Conservation (phyloP, 1,140 invertebrate genomes). For the Acromyrmex echinatior region DNA sequence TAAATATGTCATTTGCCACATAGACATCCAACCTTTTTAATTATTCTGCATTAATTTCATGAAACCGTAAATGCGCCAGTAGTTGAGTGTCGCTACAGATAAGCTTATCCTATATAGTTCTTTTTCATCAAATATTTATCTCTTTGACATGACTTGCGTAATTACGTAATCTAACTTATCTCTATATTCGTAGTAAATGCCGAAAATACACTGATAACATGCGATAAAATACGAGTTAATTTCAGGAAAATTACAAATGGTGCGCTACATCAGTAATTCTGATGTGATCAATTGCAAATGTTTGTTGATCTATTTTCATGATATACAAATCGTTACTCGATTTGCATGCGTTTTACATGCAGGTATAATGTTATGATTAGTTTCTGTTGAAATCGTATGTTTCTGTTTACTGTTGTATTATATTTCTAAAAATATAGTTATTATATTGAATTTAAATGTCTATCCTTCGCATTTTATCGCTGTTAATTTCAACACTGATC, state of each 20-base stretch:
- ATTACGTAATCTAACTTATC: neutral
- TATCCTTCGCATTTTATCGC: neutral
- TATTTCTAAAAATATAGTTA: neutral
- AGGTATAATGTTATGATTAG: conserved; percentile 23
- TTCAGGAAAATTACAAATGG: conserved; percentile 34
- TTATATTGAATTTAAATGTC: neutral
- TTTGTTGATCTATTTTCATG: conserved; percentile 42
- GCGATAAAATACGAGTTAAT: conserved; percentile 34
- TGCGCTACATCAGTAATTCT: conserved; percentile 5
- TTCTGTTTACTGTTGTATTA: neutral
- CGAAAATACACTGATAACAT: neutral
- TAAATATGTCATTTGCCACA: neutral
- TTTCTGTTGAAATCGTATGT: conserved; percentile 1
- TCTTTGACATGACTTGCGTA: neutral
- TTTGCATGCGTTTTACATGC: conserved; percentile 32
- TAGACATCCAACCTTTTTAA: neutral
- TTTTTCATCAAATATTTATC: conserved; percentile 1
- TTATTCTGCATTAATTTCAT: neutral
- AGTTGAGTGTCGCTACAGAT: neutral
- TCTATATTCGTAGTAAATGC: neutral
- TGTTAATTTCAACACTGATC: conserved; percentile 19
- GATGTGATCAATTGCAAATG: conserved; percentile 12
- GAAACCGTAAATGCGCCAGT: neutral
- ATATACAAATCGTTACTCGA: conserved; percentile 36
- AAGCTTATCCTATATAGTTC: neutral